Percentiles rank a stretch among this genome's conserved stretches.
These are phyloP conservation scores for Sebastes cheni DNA, from an alignment of 2,797 vertebrate species.

Conservation along the genomic window DNA sequence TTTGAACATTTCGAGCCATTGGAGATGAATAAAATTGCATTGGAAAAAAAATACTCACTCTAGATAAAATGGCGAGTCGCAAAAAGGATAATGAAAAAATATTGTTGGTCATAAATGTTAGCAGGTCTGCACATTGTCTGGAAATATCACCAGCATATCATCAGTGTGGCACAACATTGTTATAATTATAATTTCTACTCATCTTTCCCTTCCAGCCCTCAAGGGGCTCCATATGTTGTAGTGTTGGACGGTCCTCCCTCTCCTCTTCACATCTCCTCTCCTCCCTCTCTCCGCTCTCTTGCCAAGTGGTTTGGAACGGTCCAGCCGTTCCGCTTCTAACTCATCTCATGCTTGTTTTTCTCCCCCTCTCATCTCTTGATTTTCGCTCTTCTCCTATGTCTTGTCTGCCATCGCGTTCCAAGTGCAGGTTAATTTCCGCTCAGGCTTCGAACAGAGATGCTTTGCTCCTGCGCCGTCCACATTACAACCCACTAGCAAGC, in stretches of 20 bases:
- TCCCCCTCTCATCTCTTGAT: slow-evolving; percentile 3
- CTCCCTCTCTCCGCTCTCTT: slow-evolving; percentile 45
- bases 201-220: slow-evolving; percentile 46
- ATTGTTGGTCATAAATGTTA: slow-evolving; percentile 15
- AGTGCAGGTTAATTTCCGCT: slow-evolving; percentile 11
- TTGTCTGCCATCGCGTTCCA: not conserved
- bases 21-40: not conserved
- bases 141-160: slow-evolving; percentile 45
- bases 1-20: not conserved
- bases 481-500: not conserved
- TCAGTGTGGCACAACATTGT: slow-evolving; percentile 57
- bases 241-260: slow-evolving; percentile 48
- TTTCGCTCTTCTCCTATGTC: not conserved
- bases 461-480: not conserved
- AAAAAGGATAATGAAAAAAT: slow-evolving; percentile 26
- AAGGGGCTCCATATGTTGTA: slow-evolving; percentile 66
- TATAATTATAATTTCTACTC: slow-evolving; percentile 62
- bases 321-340: slow-evolving; percentile 18
- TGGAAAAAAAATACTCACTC: not conserved
- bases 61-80: not conserved
- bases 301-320: slow-evolving; percentile 57
- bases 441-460: not conserved
- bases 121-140: slow-evolving; percentile 30
- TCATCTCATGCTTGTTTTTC: slow-evolving; percentile 36
- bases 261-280: slow-evolving; percentile 44